phyloP scores from a whole-genome alignment of 2,113 vertebrate genomes.

The Malurus melanocephalus region DNA sequence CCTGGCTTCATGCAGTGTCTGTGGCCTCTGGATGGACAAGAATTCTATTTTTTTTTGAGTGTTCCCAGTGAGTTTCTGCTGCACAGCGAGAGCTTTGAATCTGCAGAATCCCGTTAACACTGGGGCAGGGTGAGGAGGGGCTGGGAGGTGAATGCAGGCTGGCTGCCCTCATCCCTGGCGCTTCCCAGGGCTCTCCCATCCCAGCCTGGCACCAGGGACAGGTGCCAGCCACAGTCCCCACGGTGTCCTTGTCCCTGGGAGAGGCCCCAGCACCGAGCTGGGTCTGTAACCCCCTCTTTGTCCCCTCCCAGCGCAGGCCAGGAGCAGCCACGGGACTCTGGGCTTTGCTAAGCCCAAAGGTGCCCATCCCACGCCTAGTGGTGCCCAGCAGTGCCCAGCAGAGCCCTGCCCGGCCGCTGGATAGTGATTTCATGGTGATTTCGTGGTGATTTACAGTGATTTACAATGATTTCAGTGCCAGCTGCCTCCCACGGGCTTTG shows the following conservation, averaged over 20 bases:
- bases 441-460: neutral
- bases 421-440: rapidly evolving
- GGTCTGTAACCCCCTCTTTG: neutral
- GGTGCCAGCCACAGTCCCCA: neutral
- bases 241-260: neutral
- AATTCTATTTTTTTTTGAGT: neutral
- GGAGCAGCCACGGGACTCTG: neutral
- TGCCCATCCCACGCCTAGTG: neutral
- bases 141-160: neutral
- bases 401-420: neutral
- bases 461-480: neutral
- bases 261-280: neutral
- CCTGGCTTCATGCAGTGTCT: neutral
- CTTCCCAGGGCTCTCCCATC: neutral
- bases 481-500: neutral
- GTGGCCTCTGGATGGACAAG: rapidly evolving
- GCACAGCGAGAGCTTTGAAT: neutral
- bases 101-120: neutral
- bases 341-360: neutral
- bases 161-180: rapidly evolving
- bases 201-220: neutral
- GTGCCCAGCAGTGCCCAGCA: neutral
- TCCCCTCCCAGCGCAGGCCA: neutral
- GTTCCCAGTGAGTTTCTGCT: neutral
- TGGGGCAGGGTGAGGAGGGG: neutral